Evolutionary conservation across 2,113 vertebrate genomes (phyloP).

Genomic region (Epinephelus lanceolatus): DNA sequence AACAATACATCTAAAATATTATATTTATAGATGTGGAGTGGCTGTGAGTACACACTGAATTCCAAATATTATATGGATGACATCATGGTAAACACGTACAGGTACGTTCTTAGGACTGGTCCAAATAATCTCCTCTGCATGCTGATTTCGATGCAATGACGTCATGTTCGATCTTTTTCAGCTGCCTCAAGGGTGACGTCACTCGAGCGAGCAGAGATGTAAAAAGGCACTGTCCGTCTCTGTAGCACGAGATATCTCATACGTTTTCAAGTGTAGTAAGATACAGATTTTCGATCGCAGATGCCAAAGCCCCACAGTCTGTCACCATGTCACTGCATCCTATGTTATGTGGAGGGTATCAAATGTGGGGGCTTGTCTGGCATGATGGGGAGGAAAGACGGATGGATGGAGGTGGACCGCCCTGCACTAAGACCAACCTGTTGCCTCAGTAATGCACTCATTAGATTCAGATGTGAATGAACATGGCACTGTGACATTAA

Average conservation of each 20-base stretch:
- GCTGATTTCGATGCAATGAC: slow-evolving; percentile 77
- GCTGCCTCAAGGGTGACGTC: slow-evolving; percentile 75
- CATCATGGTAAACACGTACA: slow-evolving; percentile 50
- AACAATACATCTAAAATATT: slow-evolving; percentile 39
- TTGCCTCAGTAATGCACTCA: slow-evolving; percentile 75
- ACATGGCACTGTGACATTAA: slow-evolving; percentile 75
- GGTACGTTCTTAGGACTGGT: slow-evolving; percentile 43
- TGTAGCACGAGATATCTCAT: slow-evolving; percentile 13
- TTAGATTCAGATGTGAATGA: slow-evolving; percentile 72
- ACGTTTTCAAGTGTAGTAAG: neutral
- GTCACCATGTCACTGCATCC: slow-evolving; percentile 15
- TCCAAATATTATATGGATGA: slow-evolving; percentile 38
- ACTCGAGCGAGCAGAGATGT: slow-evolving; percentile 58
- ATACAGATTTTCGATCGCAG: neutral
- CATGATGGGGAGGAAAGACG: slow-evolving; percentile 15
- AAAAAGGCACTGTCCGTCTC: slow-evolving; percentile 52
- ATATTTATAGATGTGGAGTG: slow-evolving; percentile 30
- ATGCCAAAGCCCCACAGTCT: slow-evolving; percentile 11
- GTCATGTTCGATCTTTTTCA: slow-evolving; percentile 74
- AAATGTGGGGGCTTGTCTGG: slow-evolving; percentile 31
- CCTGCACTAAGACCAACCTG: slow-evolving; percentile 72
- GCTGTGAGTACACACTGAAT: slow-evolving; percentile 30
- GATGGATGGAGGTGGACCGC: slow-evolving; percentile 49
- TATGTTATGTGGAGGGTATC: slow-evolving; percentile 26
- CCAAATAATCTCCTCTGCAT: slow-evolving; percentile 64